Base-by-base conservation (phyloP, 2,113 vertebrate genomes). In the Hymenochirus boettgeri region DNA sequence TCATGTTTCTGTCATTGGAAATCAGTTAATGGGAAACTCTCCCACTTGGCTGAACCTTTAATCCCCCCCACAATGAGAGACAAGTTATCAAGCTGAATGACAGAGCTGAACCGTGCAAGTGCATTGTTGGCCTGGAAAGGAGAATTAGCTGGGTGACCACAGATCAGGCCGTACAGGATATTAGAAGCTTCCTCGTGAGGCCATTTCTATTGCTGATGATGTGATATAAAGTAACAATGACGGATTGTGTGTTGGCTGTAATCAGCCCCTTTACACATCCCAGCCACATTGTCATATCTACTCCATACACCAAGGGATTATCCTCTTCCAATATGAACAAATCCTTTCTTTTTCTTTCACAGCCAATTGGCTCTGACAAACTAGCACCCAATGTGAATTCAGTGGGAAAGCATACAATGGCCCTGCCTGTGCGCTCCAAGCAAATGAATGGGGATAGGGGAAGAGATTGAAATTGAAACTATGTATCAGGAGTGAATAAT, bases 401-500 rank as follows among this genome's bases (percentile, higher is more conserved):
- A 27, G 21, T 26, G 54, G 7, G 26, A 31, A 31, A 45, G n/a
- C n/a, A n/a, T 35, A 27, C 23, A 57, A 23, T 24, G 47, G 25
- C 47, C 23, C 45, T 19, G 33, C 50, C 53, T 45, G 56, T 52
- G 55, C n/a, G 65, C 33, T 33, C 55, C 23, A 51, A 25, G 55
- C 18, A 18, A 50, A 52, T 62, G 55, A 60, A 53, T 45, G 57
- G 64, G 27, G 29, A 24, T 25, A 39, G 29, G 55, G 58, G 15
- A n/a, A 46, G 65, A n/a, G 65, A 24, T 33, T 69, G 56, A 69
- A 69, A 69, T 69, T 69, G 65, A 48, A 69, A 69, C 51, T 39
- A 46, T 69, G 48, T 53, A 69, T 60, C 65, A 60, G 56, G 46
- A 53, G 26, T 59, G 57, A 69, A 69, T 59, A 69, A 57, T 53